Evolutionary conservation across 2,888 invertebrate genomes (phyloP).

Genomic region (Macrophya alboannulata): DNA sequence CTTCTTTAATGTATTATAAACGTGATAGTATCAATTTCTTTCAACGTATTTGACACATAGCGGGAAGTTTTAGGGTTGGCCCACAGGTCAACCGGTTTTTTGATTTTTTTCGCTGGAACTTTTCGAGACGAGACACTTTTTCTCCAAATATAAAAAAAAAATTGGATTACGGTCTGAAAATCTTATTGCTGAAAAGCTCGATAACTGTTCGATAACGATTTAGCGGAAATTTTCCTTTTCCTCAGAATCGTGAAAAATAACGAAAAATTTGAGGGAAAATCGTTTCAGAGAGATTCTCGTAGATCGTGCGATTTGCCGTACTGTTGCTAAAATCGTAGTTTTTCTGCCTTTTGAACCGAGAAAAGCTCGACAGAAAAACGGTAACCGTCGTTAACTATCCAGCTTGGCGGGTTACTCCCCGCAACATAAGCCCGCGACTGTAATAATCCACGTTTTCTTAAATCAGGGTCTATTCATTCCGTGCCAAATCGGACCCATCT

Average conservation of each 20-base stretch:
- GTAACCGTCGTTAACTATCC: conserved; percentile 3
- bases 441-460: conserved; percentile 4
- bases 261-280: too few species aligned
- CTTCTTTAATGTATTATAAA: too few species aligned
- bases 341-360: neutral
- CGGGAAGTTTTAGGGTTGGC: too few species aligned
- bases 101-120: neutral
- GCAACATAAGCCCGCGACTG: neutral
- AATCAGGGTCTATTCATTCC: conserved; percentile 24
- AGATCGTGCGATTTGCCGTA: neutral
- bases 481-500: conserved; percentile 24
- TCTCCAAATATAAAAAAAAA: neutral
- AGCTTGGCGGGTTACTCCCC: conserved; percentile 30
- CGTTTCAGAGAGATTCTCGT: neutral
- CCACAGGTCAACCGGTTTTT: too few species aligned
- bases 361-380: conserved; percentile 19
- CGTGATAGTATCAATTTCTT: too few species aligned
- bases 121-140: neutral
- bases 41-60: too few species aligned
- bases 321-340: neutral
- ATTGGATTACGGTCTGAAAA: neutral
- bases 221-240: too few species aligned
- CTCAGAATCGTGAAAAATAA: too few species aligned
- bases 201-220: neutral
- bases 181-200: neutral